Conservation (phyloP, 2,888 invertebrate species). For the Nemotelus nigrinus region DNA sequence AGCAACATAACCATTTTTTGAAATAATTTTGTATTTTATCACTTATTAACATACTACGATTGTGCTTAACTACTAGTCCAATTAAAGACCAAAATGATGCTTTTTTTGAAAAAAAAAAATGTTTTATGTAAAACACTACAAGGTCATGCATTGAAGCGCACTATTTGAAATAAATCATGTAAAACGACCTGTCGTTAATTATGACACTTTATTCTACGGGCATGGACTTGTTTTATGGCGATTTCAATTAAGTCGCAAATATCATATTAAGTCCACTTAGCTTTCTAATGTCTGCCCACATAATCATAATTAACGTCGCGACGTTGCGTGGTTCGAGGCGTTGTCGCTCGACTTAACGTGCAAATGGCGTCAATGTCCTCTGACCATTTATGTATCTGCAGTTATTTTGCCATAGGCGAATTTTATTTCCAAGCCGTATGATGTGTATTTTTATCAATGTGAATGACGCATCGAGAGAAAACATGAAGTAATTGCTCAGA, state of each 20-base stretch:
- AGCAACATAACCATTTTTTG: too few relatives aligned
- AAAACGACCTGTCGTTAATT: constrained; percentile 30
- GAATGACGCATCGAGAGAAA: too few relatives aligned
- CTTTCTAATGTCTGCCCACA: constrained; percentile 45
- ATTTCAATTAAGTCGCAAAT: constrained; percentile 36
- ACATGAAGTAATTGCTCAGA: too few relatives aligned
- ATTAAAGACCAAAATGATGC: too few relatives aligned
- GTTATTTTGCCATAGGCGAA: background rate
- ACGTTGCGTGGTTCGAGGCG: background rate
- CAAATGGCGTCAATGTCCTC: constrained; percentile 32
- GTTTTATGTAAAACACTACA: constrained; percentile 6
- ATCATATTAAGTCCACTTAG: constrained; percentile 31
- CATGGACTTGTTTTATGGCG: background rate
- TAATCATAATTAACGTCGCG: constrained; percentile 11
- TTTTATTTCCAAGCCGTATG: background rate
- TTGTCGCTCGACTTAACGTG: background rate
- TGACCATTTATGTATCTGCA: background rate
- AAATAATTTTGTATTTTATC: too few relatives aligned
- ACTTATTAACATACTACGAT: too few relatives aligned
- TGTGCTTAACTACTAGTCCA: too few relatives aligned
- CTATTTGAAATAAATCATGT: constrained; percentile 8
- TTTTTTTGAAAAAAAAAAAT: too few relatives aligned
- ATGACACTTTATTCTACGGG: constrained; percentile 39
- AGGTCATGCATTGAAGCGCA: constrained; percentile 18
- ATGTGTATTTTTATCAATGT: too few relatives aligned